Evolutionary conservation across 1,140 invertebrate genomes (phyloP).

Genomic region (Nymphalis io): DNA sequence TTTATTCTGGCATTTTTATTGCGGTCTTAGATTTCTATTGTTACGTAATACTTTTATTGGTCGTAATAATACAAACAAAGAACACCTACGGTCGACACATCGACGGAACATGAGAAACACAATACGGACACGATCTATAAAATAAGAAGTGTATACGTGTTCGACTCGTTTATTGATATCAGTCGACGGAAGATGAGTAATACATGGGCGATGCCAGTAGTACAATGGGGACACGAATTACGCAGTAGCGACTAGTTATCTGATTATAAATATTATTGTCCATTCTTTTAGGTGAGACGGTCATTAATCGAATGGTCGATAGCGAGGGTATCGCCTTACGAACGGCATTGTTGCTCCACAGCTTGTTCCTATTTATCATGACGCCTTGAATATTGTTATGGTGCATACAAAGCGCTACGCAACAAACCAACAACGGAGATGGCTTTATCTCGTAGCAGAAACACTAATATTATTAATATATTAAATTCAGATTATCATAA

Average conservation of each 20-base stretch:
- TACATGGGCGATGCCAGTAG: constrained; percentile 62
- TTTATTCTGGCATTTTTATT: constrained; percentile 39
- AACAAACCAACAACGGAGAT: constrained; percentile 52
- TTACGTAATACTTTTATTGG: constrained; percentile 49
- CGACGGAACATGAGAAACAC: constrained; percentile 46
- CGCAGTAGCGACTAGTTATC: constrained; percentile 75
- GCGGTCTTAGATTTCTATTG: constrained; percentile 35
- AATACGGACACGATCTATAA: constrained; percentile 57
- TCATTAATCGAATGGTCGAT: constrained; percentile 78
- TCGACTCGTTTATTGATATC: constrained; percentile 62
- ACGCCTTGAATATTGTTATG: constrained; percentile 75
- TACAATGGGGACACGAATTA: constrained; percentile 76
- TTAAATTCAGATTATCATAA: constrained; percentile 21
- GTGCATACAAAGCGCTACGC: constrained; percentile 60
- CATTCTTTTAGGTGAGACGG: constrained; percentile 78
- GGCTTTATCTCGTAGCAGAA: constrained; percentile 63
- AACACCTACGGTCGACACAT: constrained; percentile 53
- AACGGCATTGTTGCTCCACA: constrained; percentile 71
- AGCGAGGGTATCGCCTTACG: constrained; percentile 74
- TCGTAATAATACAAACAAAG: constrained; percentile 53
- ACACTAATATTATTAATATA: constrained; percentile 55
- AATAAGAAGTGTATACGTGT: constrained; percentile 50
- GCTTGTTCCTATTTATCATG: constrained; percentile 78
- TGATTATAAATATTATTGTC: constrained; percentile 79
- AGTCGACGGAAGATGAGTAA: constrained; percentile 64